Conservation (phyloP, 2,888 invertebrate genomes). For the Embidobia sp. region DNA sequence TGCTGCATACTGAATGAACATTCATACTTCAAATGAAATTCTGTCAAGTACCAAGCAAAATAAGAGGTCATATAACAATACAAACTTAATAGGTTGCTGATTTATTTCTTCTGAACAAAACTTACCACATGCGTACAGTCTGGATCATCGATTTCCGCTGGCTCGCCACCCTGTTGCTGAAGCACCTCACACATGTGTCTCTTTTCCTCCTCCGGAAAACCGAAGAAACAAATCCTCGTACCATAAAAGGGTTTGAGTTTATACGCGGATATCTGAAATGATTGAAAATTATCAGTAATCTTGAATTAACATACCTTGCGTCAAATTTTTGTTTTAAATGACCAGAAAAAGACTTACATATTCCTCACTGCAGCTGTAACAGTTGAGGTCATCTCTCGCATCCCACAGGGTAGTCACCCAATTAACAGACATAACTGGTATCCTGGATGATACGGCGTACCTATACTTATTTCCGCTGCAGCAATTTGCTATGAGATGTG, state of each 20-base stretch:
- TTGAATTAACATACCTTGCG: no score
- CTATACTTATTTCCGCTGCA: constrained; percentile 96
- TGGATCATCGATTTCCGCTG: constrained; percentile 88
- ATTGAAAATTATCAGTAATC: background rate
- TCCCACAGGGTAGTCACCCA: constrained; percentile 97
- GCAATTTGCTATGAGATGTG: constrained; percentile 95
- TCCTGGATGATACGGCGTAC: constrained; percentile 94
- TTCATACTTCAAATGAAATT: no score
- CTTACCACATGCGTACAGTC: constrained; percentile 96
- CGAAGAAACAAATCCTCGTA: constrained; percentile 92
- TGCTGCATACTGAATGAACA: no score
- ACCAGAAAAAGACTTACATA: constrained; percentile 83
- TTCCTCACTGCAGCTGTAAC: constrained; percentile 87
- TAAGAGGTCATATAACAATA: background rate
- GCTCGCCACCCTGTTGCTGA: constrained; percentile 89
- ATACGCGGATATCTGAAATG: constrained; percentile 81
- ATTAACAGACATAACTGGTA: constrained; percentile 92
- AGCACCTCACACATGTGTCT: constrained; percentile 96
- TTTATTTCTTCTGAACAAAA: background rate
- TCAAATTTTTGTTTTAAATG: no score
- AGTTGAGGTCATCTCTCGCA: constrained; percentile 86
- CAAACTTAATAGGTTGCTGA: constrained; percentile 17
- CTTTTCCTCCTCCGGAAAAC: constrained; percentile 94
- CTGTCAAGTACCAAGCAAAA: no score
- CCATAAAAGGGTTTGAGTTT: constrained; percentile 94